phyloP scores from a whole-genome alignment of 2,113 vertebrate species.

The Aegithalos caudatus region DNA sequence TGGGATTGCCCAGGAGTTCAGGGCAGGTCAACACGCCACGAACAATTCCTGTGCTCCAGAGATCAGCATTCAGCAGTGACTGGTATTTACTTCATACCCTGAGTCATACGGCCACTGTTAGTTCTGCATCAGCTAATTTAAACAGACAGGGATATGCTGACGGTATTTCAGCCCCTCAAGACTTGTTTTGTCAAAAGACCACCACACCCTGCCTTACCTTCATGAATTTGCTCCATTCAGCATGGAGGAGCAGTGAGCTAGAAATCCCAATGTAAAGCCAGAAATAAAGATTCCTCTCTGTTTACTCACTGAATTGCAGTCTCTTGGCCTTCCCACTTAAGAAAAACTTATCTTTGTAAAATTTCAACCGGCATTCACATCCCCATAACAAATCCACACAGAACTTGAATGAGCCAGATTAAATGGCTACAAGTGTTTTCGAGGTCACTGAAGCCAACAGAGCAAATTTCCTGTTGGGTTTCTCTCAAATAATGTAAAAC shows the following conservation, averaged over 20 bases:
- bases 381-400: not conserved
- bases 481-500: not conserved
- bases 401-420: not conserved
- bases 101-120: not conserved
- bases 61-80: not conserved
- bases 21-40: not conserved
- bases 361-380: not conserved
- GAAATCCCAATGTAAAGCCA: not conserved
- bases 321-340: not conserved
- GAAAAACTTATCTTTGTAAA: not conserved
- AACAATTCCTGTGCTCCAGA: conserved; percentile 13
- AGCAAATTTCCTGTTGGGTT: not conserved
- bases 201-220: not conserved
- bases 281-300: not conserved
- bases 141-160: not conserved
- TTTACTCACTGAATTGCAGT: not conserved
- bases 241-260: not conserved
- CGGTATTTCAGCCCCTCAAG: not conserved
- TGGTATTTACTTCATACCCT: not conserved
- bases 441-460: not conserved
- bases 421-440: rapidly evolving
- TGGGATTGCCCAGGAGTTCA: not conserved
- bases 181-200: not conserved
- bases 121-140: not conserved
- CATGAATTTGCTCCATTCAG: not conserved